These are phyloP conservation scores for Phortica okadai DNA, from an alignment of 2,888 invertebrate species.

Conservation along the genomic window DNA sequence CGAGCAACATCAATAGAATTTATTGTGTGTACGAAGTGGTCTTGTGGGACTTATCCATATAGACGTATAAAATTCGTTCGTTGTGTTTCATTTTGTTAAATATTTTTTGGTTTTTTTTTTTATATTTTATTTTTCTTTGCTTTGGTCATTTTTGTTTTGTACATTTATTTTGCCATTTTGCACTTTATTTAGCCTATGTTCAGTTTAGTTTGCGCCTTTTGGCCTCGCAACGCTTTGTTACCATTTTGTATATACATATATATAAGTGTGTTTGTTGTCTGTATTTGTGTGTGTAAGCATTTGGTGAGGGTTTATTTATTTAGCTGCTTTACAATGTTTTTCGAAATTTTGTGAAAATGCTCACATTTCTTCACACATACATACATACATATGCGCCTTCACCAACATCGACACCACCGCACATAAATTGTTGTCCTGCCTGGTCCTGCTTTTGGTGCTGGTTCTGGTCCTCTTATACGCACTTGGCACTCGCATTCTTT, in stretches of 20 bases:
- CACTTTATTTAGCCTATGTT: constrained; percentile 56
- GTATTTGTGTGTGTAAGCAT: not conserved
- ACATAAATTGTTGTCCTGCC: too few species aligned
- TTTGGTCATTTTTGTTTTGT: not conserved
- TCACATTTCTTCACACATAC: constrained; percentile 34
- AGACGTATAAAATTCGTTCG: not conserved
- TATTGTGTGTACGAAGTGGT: constrained; percentile 34
- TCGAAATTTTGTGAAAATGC: constrained; percentile 57
- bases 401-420: too few species aligned
- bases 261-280: not conserved
- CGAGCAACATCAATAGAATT: constrained; percentile 28
- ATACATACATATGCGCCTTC: constrained; percentile 43
- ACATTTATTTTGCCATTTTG: constrained; percentile 44
- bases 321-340: constrained; percentile 46
- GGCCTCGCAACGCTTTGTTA: constrained; percentile 2
- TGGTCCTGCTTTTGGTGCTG: too few species aligned
- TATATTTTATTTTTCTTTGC: not conserved
- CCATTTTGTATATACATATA: not conserved
- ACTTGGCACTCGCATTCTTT: constrained; percentile 13
- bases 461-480: too few species aligned
- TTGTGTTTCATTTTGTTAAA: not conserved
- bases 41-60: constrained; percentile 28
- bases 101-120: not conserved
- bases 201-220: not conserved
- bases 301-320: constrained; percentile 51